phyloP scores from a whole-genome alignment of 2,888 invertebrate species.

The Cheilosia variabilis region DNA sequence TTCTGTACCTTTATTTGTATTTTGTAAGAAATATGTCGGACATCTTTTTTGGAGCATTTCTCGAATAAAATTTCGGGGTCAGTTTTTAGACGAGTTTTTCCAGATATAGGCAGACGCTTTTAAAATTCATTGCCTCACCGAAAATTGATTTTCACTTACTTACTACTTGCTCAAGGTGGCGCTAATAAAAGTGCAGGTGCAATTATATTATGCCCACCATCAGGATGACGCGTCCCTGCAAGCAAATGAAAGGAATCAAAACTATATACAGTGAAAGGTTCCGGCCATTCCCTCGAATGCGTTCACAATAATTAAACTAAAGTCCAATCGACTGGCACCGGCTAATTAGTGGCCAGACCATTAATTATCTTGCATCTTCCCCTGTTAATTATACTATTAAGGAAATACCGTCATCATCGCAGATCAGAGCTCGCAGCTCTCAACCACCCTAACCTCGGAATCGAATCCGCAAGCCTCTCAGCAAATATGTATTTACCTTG shows the following conservation, averaged over 20 bases:
- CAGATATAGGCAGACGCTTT: too few species aligned
- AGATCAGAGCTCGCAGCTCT: neutral
- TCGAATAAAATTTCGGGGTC: too few species aligned
- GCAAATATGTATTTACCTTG: constrained; percentile 47
- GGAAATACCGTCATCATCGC: constrained; percentile 42
- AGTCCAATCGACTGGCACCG: constrained; percentile 25
- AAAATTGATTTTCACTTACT: too few species aligned
- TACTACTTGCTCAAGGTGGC: too few species aligned
- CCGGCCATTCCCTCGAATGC: neutral
- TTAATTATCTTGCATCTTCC: constrained; percentile 39
- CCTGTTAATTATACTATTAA: constrained; percentile 63
- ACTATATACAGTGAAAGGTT: neutral
- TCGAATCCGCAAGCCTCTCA: constrained; percentile 38
- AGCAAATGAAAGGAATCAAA: neutral
- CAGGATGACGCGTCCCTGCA: neutral
- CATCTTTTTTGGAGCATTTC: too few species aligned
- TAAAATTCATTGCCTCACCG: too few species aligned
- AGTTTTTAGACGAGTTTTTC: too few species aligned
- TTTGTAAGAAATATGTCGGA: too few species aligned
- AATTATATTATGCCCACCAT: neutral
- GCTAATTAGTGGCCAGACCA: constrained; percentile 33
- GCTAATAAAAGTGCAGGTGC: too few species aligned
- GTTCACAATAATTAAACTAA: constrained; percentile 2
- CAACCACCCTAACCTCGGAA: constrained; percentile 37
- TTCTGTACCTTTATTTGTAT: too few species aligned